Conservation (phyloP, 1,140 invertebrate genomes). For the Leptopilina clavipes region DNA sequence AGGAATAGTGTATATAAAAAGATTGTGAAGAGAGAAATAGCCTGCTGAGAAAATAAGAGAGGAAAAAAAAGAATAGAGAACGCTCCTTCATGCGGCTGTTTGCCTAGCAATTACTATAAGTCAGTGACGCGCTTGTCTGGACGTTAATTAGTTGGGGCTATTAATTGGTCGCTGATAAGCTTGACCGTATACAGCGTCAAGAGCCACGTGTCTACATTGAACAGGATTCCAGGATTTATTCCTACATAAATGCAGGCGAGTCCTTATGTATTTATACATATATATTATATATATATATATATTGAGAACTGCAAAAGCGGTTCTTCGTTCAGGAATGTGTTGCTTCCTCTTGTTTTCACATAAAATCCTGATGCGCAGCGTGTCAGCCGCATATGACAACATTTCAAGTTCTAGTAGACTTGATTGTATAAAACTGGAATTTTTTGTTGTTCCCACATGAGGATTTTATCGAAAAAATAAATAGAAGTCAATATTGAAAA, state of each 20-base stretch:
- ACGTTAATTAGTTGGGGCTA: not conserved
- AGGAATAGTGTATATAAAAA: not conserved
- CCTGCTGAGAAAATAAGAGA: not conserved
- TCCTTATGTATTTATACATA: no score
- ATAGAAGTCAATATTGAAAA: no score
- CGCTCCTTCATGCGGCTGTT: not conserved
- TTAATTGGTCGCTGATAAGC: not conserved
- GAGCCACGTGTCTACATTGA: not conserved
- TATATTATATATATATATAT: not conserved
- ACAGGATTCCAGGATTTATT: not conserved
- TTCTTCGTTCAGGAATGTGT: constrained; percentile 15
- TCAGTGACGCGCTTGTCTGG: constrained; percentile 5
- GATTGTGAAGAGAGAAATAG: not conserved
- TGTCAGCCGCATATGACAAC: constrained; percentile 2
- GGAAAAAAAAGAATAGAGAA: not conserved
- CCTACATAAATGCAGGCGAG: not conserved
- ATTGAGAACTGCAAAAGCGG: not conserved
- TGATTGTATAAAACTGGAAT: no score
- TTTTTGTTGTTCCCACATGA: no score
- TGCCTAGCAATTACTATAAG: not conserved
- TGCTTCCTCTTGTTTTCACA: not conserved
- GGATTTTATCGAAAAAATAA: no score
- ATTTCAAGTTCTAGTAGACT: not conserved
- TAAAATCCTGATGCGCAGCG: constrained; percentile 8
- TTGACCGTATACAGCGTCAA: not conserved